A percentile compares a stretch with the other conserved stretches of the same genome.
Evolutionary conservation across 2,888 invertebrate genomes (phyloP).

Genomic region (Chelonus formosanus): DNA sequence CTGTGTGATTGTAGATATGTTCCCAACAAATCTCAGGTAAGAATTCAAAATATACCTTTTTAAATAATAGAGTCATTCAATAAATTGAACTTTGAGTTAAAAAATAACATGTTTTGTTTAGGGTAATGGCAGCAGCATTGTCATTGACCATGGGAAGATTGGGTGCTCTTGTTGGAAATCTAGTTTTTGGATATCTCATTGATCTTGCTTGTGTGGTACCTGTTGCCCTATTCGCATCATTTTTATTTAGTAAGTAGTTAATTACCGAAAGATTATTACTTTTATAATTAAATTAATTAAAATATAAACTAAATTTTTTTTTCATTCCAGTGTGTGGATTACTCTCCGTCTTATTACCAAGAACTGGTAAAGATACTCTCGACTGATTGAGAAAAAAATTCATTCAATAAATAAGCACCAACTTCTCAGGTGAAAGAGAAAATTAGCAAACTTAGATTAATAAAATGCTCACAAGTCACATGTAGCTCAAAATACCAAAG

Average conservation of each 20-base stretch:
- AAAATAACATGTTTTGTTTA: slow-evolving; percentile 1
- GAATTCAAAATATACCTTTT: slow-evolving; percentile 29
- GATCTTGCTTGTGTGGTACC: slow-evolving; percentile 82
- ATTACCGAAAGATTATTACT: slow-evolving; percentile 15
- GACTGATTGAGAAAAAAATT: slow-evolving; percentile 65
- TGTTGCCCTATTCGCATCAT: slow-evolving; percentile 76
- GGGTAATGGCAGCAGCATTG: slow-evolving; percentile 84
- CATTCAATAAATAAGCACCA: neutral
- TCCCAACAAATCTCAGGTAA: slow-evolving; percentile 84
- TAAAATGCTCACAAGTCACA: neutral
- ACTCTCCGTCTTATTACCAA: slow-evolving; percentile 79
- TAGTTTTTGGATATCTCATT: slow-evolving; percentile 81
- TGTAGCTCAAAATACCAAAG: neutral
- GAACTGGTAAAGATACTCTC: slow-evolving; percentile 77
- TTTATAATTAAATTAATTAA: neutral
- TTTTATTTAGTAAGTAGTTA: slow-evolving; percentile 75
- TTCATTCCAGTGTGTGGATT: slow-evolving; percentile 74
- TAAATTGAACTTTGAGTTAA: neutral
- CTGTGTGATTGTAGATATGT: slow-evolving; percentile 82
- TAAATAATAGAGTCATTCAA: neutral
- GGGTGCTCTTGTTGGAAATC: slow-evolving; percentile 79
- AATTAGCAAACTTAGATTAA: neutral
- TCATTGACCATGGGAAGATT: slow-evolving; percentile 82
- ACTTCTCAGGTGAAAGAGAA: neutral
- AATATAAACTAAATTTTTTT: slow-evolving; percentile 39